Percentiles rank a stretch among this genome's conserved stretches.
Conservation (phyloP, 2,888 invertebrate species). For the Microctonus hyperodae region DNA sequence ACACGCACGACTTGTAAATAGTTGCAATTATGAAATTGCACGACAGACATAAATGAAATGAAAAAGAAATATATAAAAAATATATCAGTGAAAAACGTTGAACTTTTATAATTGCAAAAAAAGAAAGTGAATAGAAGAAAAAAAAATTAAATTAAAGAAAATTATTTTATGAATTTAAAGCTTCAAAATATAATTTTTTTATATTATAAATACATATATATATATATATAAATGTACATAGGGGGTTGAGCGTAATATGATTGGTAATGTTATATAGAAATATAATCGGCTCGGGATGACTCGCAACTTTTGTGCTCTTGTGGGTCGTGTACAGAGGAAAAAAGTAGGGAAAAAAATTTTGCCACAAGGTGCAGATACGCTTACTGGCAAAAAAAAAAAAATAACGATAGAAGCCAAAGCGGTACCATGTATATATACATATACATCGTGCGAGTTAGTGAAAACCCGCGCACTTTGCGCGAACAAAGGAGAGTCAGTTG, state of each 20-base stretch:
- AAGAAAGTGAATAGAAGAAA: too few species aligned
- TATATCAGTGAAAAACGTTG: too few species aligned
- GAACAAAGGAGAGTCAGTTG: slow-evolving; percentile 38
- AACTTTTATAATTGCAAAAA: neutral
- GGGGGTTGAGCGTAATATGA: neutral
- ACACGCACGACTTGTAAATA: neutral
- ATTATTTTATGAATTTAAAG: neutral
- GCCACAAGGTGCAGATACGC: neutral
- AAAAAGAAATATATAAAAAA: neutral
- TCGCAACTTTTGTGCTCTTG: slow-evolving; percentile 6
- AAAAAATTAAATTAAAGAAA: neutral
- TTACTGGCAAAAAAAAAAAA: neutral
- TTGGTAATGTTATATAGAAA: neutral
- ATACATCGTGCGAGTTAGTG: slow-evolving; percentile 28
- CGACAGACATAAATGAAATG: neutral
- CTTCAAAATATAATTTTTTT: neutral
- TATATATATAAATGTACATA: neutral
- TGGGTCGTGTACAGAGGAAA: neutral
- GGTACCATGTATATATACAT: slow-evolving; percentile 16
- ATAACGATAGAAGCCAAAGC: slow-evolving; percentile 22
- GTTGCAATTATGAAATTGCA: neutral
- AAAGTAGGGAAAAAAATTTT: slow-evolving; percentile 1
- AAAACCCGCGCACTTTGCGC: slow-evolving; percentile 30
- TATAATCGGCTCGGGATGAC: slow-evolving; percentile 24
- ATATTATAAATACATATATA: neutral